phyloP scores from a whole-genome alignment of 2,888 invertebrate genomes.

The Troides helena region DNA sequence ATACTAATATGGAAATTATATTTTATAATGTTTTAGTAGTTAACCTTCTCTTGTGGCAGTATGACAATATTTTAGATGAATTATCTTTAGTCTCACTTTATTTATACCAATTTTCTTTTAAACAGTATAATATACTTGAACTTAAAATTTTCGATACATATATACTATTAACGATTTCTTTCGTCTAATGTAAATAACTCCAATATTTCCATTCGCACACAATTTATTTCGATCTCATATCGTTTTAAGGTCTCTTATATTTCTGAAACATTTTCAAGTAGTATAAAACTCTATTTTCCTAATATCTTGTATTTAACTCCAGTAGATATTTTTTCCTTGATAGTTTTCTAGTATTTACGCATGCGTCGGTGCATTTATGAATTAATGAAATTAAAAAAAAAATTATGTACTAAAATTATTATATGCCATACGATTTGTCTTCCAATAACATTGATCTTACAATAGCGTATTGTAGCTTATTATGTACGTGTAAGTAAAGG shows the following conservation, averaged over 20 bases:
- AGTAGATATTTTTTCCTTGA: conserved; percentile 63
- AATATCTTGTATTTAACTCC: conserved; percentile 71
- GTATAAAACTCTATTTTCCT: conserved; percentile 74
- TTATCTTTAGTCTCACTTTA: too few species aligned
- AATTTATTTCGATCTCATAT: conserved; percentile 36
- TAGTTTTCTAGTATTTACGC: conserved; percentile 70
- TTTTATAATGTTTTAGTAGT: too few species aligned
- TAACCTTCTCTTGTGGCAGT: too few species aligned
- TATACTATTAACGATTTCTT: conserved; percentile 40
- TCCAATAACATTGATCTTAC: conserved; percentile 79
- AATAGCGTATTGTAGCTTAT: conserved; percentile 79
- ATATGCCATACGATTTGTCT: conserved; percentile 81
- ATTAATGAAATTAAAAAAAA: conserved; percentile 47
- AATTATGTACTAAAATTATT: conserved; percentile 70
- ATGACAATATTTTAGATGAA: too few species aligned
- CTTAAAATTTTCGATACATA: conserved; percentile 59
- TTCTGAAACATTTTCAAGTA: conserved; percentile 69
- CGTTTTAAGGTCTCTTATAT: conserved; percentile 50
- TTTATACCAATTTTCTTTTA: too few species aligned
- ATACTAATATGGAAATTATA: too few species aligned
- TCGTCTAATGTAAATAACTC: conserved; percentile 59
- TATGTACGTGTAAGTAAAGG: conserved; percentile 65
- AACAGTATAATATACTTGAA: conserved; percentile 33
- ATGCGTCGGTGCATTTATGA: conserved; percentile 74
- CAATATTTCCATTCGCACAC: conserved; percentile 39